Percentiles rank a stretch among this genome's conserved stretches.
These are phyloP conservation scores for Antedon mediterranea DNA, from an alignment of 53 echinoderm and acorn worm species.

Conservation along the genomic window DNA sequence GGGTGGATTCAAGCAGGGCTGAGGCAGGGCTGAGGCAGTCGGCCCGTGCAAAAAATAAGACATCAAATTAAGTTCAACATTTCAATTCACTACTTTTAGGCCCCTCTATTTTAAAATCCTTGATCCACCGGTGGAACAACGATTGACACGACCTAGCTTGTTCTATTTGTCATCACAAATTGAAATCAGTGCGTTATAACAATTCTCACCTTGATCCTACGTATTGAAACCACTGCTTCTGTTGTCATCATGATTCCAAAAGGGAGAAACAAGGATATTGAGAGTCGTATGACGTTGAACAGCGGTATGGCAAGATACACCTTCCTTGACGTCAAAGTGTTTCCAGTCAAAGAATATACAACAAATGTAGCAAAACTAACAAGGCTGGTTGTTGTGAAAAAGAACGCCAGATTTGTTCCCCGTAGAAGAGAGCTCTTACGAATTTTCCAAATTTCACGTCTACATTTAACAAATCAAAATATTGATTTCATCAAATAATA, in stretches of 20 bases:
- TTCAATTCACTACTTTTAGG: no score
- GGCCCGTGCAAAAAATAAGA: no score
- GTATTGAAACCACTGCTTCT: slow-evolving; percentile 53
- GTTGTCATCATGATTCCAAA: slow-evolving; percentile 41
- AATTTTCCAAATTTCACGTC: slow-evolving; percentile 58
- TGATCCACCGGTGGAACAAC: no score
- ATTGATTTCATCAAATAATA: no score
- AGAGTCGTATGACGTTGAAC: slow-evolving; percentile 52
- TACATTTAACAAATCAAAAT: no score
- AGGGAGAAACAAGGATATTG: slow-evolving; percentile 46
- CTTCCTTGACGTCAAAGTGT: slow-evolving; percentile 37
- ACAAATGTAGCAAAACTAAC: slow-evolving; percentile 55
- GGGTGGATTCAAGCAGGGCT: no score
- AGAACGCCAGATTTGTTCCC: slow-evolving; percentile 57
- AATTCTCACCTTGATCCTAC: slow-evolving; percentile 48
- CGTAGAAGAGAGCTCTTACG: slow-evolving; percentile 29
- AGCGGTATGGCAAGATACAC: slow-evolving; percentile 62
- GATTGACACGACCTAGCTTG: not conserved
- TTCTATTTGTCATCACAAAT: not conserved
- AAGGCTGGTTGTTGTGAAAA: slow-evolving; percentile 29
- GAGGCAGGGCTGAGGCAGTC: no score
- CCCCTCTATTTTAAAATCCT: no score
- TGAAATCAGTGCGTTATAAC: not conserved
- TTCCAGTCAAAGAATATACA: slow-evolving; percentile 50
- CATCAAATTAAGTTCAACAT: no score